Percentiles rank a stretch among this genome's conserved stretches.
Evolutionary conservation across 2,888 invertebrate species (phyloP).

Genomic region (Elegia similella): DNA sequence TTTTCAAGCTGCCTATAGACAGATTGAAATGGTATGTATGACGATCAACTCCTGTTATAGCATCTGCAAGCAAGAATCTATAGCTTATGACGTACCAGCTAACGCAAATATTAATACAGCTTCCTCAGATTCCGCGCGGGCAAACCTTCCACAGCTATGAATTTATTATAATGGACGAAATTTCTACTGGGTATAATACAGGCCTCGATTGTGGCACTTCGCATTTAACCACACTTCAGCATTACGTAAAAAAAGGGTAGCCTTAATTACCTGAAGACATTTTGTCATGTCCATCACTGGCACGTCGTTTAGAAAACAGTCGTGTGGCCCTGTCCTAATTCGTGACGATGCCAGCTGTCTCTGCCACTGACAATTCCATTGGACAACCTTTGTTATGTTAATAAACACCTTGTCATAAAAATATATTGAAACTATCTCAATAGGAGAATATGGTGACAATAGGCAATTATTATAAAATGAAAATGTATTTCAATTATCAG

Average conservation of each 20-base stretch:
- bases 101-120: no score
- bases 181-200: no score
- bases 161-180: no score
- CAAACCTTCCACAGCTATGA: no score
- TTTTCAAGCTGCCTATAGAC: no score
- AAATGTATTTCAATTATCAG: no score
- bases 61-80: no score
- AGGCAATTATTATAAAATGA: background rate
- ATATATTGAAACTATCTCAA: background rate
- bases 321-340: background rate
- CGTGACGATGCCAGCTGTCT: background rate
- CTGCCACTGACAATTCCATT: background rate
- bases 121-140: no score
- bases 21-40: no score
- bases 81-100: no score
- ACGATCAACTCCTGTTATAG: no score
- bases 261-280: background rate
- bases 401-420: slow-evolving; percentile 6
- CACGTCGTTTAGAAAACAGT: background rate
- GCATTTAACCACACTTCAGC: background rate
- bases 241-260: background rate
- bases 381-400: background rate
- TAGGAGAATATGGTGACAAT: background rate
- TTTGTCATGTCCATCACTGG: background rate
- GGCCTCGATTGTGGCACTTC: no score